Evolutionary conservation across 2,113 vertebrate species (phyloP), one percentile per base, ranked within the genome.

Genomic region (Taxidea taxus): DNA sequence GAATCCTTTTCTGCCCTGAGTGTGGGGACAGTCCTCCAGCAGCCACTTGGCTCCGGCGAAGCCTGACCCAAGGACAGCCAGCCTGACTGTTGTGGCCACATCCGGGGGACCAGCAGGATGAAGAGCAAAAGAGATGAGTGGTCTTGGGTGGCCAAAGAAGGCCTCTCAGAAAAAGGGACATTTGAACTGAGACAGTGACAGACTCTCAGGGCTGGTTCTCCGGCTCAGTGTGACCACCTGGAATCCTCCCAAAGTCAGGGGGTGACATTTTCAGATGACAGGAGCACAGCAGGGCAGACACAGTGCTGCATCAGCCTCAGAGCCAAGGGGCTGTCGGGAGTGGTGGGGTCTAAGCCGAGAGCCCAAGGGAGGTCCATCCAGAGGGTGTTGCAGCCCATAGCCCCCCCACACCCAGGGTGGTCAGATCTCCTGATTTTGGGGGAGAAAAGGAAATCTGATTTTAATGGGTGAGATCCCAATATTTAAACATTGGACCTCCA

Each of bases 251-350:
- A 15, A 66, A 29, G 10, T 4, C 12, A 39, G 13, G 12, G 37
- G 31, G 3, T 85, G 58, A 11, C 49, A 12, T n/a, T 6, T 54
- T 23, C 62, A 54, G 62, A 14, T 1, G 47, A 72, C 23, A 85
- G 51, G 37, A 39, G 37, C 31, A 39, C 49, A 49, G 56, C 29
- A 29, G 56, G 34, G 29, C 12, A 29, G 39, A 29, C 5, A 3
- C 1, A 0, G 31, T 13, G 20, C 51, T 47, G 8, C 9, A 1
- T 47, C 14, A 6, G 87, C 14, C 58, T 29, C 42, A 7, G 44
- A 74, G 56, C n/a, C 12, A 14, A 60, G 66, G 49, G 25, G 42
- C 31, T 6, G 1, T 39, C 1, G 25, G 31, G 91, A 18, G 14
- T 20, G 21, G 5, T 23, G 42, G 37, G 16, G 60, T 51, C 37